Conservation (phyloP, 2,888 invertebrate genomes). For the Griposia aprilina region DNA sequence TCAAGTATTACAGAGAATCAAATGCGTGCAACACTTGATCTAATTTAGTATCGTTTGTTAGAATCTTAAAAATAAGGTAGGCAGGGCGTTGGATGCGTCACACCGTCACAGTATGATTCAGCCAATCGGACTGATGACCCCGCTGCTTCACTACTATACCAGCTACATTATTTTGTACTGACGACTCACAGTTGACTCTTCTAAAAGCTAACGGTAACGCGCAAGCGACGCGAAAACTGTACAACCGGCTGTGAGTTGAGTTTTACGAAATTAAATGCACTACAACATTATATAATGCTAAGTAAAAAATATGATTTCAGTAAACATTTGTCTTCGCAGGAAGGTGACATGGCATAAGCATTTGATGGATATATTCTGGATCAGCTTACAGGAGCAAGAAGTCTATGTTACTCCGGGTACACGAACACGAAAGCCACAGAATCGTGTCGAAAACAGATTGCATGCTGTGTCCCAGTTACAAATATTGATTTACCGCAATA, state of each 20-base stretch:
- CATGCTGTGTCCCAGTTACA: conserved; percentile 55
- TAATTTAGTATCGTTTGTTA: conserved; percentile 40
- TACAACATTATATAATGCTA: neutral
- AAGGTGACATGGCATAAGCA: neutral
- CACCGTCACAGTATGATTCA: conserved; percentile 77
- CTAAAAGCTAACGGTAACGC: conserved; percentile 81
- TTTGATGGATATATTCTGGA: conserved; percentile 2
- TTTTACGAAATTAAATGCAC: conserved; percentile 65
- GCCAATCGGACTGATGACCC: conserved; percentile 83
- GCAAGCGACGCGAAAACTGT: conserved; percentile 72
- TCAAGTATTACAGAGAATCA: conserved; percentile 16
- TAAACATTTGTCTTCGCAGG: neutral
- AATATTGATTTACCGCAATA: conserved; percentile 52
- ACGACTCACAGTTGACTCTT: conserved; percentile 75
- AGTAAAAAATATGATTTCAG: neutral
- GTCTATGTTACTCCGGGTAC: conserved; percentile 15
- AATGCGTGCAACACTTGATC: conserved; percentile 45
- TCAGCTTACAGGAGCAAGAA: conserved; percentile 8
- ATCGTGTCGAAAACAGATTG: conserved; percentile 62
- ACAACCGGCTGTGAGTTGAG: conserved; percentile 66
- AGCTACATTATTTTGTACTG: conserved; percentile 72
- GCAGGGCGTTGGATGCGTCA: conserved; percentile 67
- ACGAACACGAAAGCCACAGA: conserved; percentile 44
- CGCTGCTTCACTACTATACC: conserved; percentile 70
- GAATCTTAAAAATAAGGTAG: conserved; percentile 57